Evolutionary conservation across 2,888 invertebrate species (phyloP).

Genomic region (Amblyteles armatorius): DNA sequence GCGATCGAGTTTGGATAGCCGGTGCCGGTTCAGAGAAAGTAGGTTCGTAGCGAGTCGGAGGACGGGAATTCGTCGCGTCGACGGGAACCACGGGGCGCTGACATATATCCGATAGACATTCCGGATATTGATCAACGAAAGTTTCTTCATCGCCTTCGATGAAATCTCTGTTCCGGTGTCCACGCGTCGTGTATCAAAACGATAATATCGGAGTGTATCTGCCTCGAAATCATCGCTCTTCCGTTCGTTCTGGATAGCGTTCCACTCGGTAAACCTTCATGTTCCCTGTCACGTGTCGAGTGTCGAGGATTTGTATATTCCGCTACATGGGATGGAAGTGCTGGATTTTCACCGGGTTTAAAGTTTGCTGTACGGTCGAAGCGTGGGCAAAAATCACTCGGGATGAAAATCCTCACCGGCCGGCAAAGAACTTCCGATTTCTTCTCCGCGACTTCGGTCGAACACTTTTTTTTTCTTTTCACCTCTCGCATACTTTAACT

Average conservation of each 20-base stretch:
- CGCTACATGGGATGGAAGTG: too few species aligned
- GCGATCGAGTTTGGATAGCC: constrained; percentile 53
- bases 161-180: constrained; percentile 10
- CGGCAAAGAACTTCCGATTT: constrained; percentile 37
- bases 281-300: neutral
- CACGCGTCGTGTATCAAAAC: neutral
- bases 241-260: neutral
- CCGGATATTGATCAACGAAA: constrained; percentile 59
- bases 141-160: constrained; percentile 61
- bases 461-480: constrained; percentile 1
- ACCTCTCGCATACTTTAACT: constrained; percentile 29
- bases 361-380: too few species aligned
- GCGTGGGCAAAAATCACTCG: too few species aligned
- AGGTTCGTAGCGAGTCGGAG: constrained; percentile 50
- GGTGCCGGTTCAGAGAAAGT: constrained; percentile 58
- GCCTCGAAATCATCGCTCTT: neutral
- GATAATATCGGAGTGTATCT: neutral
- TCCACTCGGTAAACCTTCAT: neutral
- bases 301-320: neutral
- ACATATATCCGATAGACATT: constrained; percentile 13
- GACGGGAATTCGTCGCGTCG: constrained; percentile 22
- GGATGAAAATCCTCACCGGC: neutral
- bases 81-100: constrained; percentile 40
- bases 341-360: too few species aligned
- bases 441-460: constrained; percentile 28